Conservation (phyloP, 1,140 invertebrate genomes). For the Rhyacophila brunnea region DNA sequence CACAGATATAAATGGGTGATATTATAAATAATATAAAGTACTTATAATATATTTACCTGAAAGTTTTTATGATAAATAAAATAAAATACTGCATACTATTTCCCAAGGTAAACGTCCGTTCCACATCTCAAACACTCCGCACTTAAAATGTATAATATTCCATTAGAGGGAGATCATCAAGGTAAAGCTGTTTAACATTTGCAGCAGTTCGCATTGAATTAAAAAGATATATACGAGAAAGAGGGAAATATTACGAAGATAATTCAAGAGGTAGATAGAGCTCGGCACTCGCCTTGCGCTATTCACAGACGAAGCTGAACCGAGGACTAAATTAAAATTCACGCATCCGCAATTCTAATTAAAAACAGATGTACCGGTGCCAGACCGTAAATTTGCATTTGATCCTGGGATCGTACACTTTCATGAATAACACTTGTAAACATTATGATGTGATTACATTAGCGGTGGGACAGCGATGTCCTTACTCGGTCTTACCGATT, state of each 20-base stretch:
- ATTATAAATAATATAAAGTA: no score
- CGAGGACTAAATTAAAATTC: slow-evolving; percentile 1
- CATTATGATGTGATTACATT: slow-evolving; percentile 32
- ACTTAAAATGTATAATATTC: slow-evolving; percentile 29
- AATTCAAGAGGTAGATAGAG: slow-evolving; percentile 15
- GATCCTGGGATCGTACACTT: slow-evolving; percentile 22
- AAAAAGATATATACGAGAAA: slow-evolving; percentile 28
- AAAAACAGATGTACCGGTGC: slow-evolving; percentile 16
- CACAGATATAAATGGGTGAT: no score
- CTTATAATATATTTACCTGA: no score
- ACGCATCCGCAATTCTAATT: slow-evolving; percentile 18
- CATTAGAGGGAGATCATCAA: slow-evolving; percentile 29
- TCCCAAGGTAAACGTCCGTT: no score
- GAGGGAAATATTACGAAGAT: slow-evolving; percentile 18
- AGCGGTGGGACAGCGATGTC: not conserved
- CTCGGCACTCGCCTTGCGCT: not conserved
- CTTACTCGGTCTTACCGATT: no score
- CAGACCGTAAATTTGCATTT: slow-evolving; percentile 27
- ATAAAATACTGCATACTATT: no score
- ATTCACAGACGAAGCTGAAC: slow-evolving; percentile 4
- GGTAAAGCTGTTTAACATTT: slow-evolving; percentile 34
- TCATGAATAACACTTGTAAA: slow-evolving; percentile 31
- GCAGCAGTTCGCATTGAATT: slow-evolving; percentile 27
- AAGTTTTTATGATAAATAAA: no score
- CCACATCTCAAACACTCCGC: slow-evolving; percentile 3